phyloP scores from a whole-genome alignment of 2,113 vertebrate genomes.

The Pollachius pollachius region DNA sequence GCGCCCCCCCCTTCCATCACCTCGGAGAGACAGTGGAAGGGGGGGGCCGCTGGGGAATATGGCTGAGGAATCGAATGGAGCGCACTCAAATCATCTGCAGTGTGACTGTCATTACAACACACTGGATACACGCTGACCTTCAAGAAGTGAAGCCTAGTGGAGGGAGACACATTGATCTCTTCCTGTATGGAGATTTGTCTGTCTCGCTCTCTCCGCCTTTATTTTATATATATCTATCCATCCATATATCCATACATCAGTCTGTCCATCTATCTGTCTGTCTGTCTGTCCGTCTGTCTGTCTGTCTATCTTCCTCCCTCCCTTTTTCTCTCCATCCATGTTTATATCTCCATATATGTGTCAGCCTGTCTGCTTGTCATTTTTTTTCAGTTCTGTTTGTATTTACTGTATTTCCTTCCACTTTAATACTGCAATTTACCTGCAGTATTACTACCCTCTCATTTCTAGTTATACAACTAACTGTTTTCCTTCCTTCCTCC shows the following conservation, averaged over 20 bases:
- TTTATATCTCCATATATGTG: too few relatives aligned
- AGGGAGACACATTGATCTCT: not conserved
- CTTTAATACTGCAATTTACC: not conserved
- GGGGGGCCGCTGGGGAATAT: too few relatives aligned
- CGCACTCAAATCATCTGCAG: not conserved
- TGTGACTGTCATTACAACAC: not conserved
- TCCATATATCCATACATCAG: not conserved
- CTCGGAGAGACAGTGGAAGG: too few relatives aligned
- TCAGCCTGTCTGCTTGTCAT: too few relatives aligned
- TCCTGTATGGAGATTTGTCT: not conserved
- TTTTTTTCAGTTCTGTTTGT: not conserved
- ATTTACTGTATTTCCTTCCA: not conserved
- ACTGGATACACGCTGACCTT: too few relatives aligned
- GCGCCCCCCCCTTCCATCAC: too few relatives aligned
- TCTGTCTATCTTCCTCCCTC: not conserved
- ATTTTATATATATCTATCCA: not conserved
- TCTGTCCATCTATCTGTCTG: not conserved
- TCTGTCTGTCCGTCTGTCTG: not conserved
- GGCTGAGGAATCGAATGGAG: too few relatives aligned
- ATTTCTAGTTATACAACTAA: not conserved
- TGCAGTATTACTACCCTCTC: too few relatives aligned
- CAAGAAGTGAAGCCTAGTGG: too few relatives aligned
- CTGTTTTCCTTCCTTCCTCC: constrained; percentile 16
- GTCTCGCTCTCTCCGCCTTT: not conserved
- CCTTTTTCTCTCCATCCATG: not conserved